These are phyloP conservation scores for Mythimna ferrago DNA, from an alignment of 2,888 invertebrate genomes.

Conservation along the genomic window DNA sequence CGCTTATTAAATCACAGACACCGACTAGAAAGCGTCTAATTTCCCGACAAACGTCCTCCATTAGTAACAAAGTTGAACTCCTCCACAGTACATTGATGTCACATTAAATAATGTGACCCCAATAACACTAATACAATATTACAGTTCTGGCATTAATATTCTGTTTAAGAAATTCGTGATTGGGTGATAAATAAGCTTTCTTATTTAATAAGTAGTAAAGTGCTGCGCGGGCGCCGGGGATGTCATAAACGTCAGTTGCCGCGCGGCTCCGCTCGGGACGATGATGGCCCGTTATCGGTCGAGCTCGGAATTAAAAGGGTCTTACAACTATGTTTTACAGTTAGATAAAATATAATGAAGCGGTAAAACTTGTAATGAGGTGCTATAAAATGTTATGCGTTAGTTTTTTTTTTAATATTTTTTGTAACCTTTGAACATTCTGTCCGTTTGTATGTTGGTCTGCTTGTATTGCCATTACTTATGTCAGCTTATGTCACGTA, in stretches of 20 bases:
- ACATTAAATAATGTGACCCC: conserved; percentile 37
- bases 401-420: conserved; percentile 15
- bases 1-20: conserved; percentile 39
- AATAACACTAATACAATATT: conserved; percentile 38
- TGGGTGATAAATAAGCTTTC: conserved; percentile 59
- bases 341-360: conserved; percentile 65
- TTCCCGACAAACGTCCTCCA: conserved; percentile 28
- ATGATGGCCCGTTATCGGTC: conserved; percentile 37
- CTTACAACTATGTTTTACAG: conserved; percentile 62
- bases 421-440: neutral
- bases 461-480: neutral
- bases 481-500: neutral
- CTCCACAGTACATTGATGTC: conserved; percentile 30
- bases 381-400: conserved; percentile 35
- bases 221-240: conserved; percentile 58
- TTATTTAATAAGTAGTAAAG: conserved; percentile 58
- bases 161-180: conserved; percentile 54
- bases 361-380: conserved; percentile 55
- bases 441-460: neutral
- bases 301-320: conserved; percentile 49
- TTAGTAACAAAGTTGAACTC: conserved; percentile 12
- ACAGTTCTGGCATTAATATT: conserved; percentile 34
- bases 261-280: conserved; percentile 37
- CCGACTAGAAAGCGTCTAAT: conserved; percentile 38
- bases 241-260: conserved; percentile 54